Base-by-base conservation (phyloP, 2,113 vertebrate genomes). In the Eulacestoma nigropectus region DNA sequence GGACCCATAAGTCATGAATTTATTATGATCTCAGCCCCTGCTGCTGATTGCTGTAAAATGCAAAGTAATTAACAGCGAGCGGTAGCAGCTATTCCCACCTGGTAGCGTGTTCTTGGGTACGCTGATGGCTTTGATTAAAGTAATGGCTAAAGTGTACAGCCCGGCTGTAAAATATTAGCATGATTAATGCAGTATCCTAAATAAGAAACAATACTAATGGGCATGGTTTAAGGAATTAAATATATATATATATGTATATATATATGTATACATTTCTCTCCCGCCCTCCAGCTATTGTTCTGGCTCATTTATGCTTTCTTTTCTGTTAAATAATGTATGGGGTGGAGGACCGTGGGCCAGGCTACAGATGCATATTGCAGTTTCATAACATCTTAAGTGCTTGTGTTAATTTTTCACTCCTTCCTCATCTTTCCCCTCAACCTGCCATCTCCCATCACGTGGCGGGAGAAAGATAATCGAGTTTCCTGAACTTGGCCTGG, bases 1-100 rank as follows among this genome's bases (percentile, higher is more conserved):
- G 98, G 98, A 97, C 98, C 97, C 98, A 98, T 98, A 98, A 98
- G 98, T 98, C 98, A 98, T 98, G 98, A 98, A 98, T 98, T 98
- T 98, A 98, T 98, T 98, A 98, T 98, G 98, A 98, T 98, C 98
- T 98, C 98, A 98, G 97, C 96, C 98, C 98, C 97, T 97, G 98
- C 97, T 98, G 98, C 98, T 98, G 98, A 98, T 98, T 98, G 98
- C 98, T 98, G 97, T 97, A 98, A 98, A 98, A 98, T 98, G 98
- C 98, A 98, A 98, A 98, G 98, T 98, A 98, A 98, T 98, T 98
- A 98, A 98, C 98, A 97, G 97, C 59, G 82, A 98, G 98, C 86
- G 46, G 98, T 96, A 98, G 98, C 97, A 97, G 97, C 97, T 97
- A 98, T 98, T 98, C 98, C 98, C 98, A 98, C 98, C 98, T 98